Base-by-base conservation (phyloP, 2,888 invertebrate species). In the Drosophila pseudotakahashii region DNA sequence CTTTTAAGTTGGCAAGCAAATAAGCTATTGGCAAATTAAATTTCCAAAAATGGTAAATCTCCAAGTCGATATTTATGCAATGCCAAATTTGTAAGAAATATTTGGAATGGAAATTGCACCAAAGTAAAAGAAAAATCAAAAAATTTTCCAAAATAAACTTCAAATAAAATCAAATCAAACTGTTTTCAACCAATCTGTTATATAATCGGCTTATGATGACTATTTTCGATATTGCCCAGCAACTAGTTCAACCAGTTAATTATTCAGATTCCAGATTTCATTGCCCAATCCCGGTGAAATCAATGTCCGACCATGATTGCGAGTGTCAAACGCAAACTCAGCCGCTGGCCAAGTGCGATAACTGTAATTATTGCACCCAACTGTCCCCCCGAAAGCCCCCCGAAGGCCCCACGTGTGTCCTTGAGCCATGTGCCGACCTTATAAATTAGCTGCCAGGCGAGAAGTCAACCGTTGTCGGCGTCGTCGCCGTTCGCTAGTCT, bases 371-470 rank as follows among this genome's bases (percentile, higher is more conserved):
- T 67, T 54, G 34, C 53, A 66, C 14, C 53, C 47, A 34, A 26
- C 37, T 10, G 36, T 6, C 36, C 7, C 41, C 30, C 41, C 48
- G 37, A 5, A 6, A 13, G 4, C 10, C 7, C 34, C 59, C 7
- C 16, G 1, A 3, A 1, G 11, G 13, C 42, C 42, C 60, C 47
- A 51, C 13, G 16, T 16, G 19, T 69, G 62, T 64, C 57, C 76
- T 70, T 77, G 50, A 60, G 74, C 55, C 44, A 41, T 67, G 58
- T 50, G 50, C 50, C 69, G 69, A 63, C 71, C 67, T 63, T 70
- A 75, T 82, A 83, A 83, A 81, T 81, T 78, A 81, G 75, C 66
- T 69, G 64, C 45, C 58, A 53, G 75, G 41, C 63, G 59, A 64
- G 73, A 72, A 66, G 61, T 67, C 68, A 58, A 68, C 58, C 37